Evolutionary conservation across 2,888 invertebrate genomes (phyloP).

Genomic region (Papilio gigon): DNA sequence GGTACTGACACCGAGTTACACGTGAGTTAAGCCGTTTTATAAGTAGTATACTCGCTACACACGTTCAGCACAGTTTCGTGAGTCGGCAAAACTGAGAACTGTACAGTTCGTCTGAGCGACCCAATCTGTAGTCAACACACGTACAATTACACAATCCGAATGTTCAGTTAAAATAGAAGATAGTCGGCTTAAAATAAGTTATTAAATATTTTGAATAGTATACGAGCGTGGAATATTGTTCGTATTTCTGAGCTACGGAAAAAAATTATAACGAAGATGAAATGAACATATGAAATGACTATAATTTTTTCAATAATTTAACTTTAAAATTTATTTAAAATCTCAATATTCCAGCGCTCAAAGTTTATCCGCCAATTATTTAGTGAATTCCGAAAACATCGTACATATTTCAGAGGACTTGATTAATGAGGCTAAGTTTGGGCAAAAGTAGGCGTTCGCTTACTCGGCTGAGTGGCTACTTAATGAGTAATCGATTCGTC

Average conservation of each 20-base stretch:
- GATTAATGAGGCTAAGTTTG: slow-evolving; percentile 35
- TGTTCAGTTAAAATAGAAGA: too few relatives aligned
- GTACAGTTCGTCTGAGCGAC: too few relatives aligned
- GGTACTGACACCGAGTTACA: too few relatives aligned
- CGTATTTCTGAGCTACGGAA: not conserved
- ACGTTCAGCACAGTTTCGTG: too few relatives aligned
- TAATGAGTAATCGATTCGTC: slow-evolving; percentile 38
- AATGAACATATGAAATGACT: not conserved
- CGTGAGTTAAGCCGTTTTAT: too few relatives aligned
- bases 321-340: not conserved
- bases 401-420: slow-evolving; percentile 23
- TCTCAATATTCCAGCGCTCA: not conserved
- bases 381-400: not conserved
- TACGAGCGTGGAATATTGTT: not conserved
- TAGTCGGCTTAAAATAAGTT: not conserved
- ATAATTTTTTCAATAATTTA: not conserved
- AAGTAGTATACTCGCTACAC: too few relatives aligned
- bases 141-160: too few relatives aligned
- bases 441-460: slow-evolving; percentile 26
- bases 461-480: slow-evolving; percentile 28
- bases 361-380: slow-evolving; percentile 3
- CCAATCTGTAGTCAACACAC: too few relatives aligned
- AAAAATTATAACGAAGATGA: not conserved
- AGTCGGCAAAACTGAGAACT: too few relatives aligned
- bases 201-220: not conserved